Evolutionary conservation across 2,888 invertebrate genomes (phyloP), one percentile per base, ranked within the genome.

Genomic region (Drosophila falleni): DNA sequence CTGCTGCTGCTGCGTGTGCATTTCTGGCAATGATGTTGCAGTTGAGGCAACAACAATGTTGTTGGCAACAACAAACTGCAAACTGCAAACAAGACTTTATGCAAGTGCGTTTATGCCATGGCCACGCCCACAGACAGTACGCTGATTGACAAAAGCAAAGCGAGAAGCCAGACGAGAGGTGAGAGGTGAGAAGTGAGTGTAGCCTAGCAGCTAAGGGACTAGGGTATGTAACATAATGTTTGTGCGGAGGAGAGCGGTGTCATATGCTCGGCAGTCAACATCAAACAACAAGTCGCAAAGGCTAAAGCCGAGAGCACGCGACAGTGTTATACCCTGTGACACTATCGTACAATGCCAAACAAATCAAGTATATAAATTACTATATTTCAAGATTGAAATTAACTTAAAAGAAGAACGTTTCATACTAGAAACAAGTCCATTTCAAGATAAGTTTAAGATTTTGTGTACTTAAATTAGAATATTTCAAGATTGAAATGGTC

Each of bases 21-120:
- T 69, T 76, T 84, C 82, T 84, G 76, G 74, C 78, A 73, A 75
- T 75, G 84, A 71, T 84, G 81, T 84, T 87, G 63, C 80, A 78
- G 68, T 69, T 58, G 44, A n/a, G 2, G 55, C 50, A 37, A 11
- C 26, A n/a, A n/a, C n/a, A n/a, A n/a, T 26, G 26, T 26, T 47
- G 51, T 47, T 44, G 59, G 60, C 60, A 73, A 58, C 58, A 68
- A 46, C 61, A 65, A 59, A 55, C 37, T 29, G 47, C 61, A 65
- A 59, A 55, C 37, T 29, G 47, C 56, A 80, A 84, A 84, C 85
- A 87, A 78, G 79, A 74, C 81, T 81, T 47, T 87, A 78, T 71
- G 69, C 56, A 80, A 83, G 74, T 70, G 75, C 54, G 68, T 51
- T 70, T 54, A 54, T 51, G 70, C 87, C 84, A 70, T 69, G 70